These are phyloP conservation scores for Diarsia dahlii DNA, from an alignment of 2,888 invertebrate species.

Conservation along the genomic window DNA sequence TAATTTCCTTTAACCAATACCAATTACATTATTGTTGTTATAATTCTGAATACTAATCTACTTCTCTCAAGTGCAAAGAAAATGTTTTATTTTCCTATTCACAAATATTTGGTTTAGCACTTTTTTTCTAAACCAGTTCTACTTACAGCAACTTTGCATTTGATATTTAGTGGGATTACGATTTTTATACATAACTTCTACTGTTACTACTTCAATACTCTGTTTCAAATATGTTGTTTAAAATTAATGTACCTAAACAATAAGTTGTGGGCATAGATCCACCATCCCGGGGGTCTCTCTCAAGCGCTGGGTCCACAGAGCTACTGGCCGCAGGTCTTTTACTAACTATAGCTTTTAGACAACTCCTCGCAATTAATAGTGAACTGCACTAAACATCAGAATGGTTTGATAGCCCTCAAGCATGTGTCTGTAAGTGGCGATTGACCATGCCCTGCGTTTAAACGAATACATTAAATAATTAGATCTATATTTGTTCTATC, in stretches of 20 bases:
- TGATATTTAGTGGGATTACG: neutral
- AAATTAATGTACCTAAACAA: constrained; percentile 59
- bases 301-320: constrained; percentile 89
- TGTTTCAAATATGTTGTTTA: constrained; percentile 12
- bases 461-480: too few relatives aligned
- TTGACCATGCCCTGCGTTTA: too few relatives aligned
- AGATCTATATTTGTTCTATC: too few relatives aligned
- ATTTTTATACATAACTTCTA: neutral
- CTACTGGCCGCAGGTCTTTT: constrained; percentile 92
- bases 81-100: neutral
- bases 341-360: constrained; percentile 81
- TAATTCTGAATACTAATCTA: neutral
- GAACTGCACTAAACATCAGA: constrained; percentile 70
- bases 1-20: constrained; percentile 72
- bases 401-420: constrained; percentile 71
- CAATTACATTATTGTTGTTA: neutral
- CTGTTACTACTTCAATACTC: constrained; percentile 15
- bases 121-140: neutral
- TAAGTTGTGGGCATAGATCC: constrained; percentile 86
- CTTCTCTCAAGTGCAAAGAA: neutral
- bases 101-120: neutral
- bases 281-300: constrained; percentile 91
- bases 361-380: constrained; percentile 70
- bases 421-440: too few relatives aligned
- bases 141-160: neutral